phyloP scores from a whole-genome alignment of 2,888 invertebrate species.

The Leptinotarsa rubiginosa region DNA sequence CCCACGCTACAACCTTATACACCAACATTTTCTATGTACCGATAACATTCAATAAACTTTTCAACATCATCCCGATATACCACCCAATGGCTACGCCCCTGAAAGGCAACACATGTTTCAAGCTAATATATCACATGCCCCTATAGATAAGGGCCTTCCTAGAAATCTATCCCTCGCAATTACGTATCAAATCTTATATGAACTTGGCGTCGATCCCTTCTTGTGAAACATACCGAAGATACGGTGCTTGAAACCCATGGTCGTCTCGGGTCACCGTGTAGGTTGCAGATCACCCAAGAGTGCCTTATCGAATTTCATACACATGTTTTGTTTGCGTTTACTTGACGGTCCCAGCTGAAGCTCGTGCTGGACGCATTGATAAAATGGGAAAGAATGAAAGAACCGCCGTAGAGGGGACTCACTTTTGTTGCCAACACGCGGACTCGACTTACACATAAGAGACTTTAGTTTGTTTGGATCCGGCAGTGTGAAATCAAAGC shows the following conservation, averaged over 20 bases:
- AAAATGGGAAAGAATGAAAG: constrained; percentile 19
- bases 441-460: constrained; percentile 1
- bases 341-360: neutral
- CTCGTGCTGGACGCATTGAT: constrained; percentile 16
- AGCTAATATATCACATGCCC: too few relatives aligned
- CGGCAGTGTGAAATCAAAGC: constrained; percentile 9
- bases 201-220: neutral
- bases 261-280: neutral
- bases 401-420: constrained; percentile 1
- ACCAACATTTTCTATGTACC: too few relatives aligned
- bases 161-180: too few relatives aligned
- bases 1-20: too few relatives aligned
- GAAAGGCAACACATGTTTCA: too few relatives aligned
- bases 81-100: too few relatives aligned
- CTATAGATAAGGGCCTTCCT: too few relatives aligned
- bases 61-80: too few relatives aligned
- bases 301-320: neutral
- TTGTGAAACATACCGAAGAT: neutral
- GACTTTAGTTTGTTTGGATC: constrained; percentile 7
- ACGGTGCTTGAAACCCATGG: neutral
- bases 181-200: neutral
- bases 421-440: constrained; percentile 8
- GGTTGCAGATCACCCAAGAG: constrained; percentile 1
- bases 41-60: too few relatives aligned
- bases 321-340: constrained; percentile 11